These are phyloP conservation scores for Fragum sueziense DNA, from an alignment of 2,888 invertebrate species.

Conservation along the genomic window DNA sequence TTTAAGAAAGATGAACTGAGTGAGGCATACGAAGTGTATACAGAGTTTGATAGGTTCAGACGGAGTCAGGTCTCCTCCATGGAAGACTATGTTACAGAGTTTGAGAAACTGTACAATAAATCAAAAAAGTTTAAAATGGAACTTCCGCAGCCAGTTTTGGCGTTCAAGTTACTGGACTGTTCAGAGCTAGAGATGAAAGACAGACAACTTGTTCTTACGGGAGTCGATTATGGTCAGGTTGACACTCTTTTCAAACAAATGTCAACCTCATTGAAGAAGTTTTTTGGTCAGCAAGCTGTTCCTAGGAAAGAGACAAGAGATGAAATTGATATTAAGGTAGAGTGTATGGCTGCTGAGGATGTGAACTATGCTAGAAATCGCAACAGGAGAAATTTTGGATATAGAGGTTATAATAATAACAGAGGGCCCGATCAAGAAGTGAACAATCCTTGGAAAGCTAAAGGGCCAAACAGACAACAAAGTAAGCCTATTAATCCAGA, in stretches of 20 bases:
- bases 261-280: conserved; percentile 29
- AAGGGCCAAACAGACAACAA: not conserved
- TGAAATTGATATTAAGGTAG: conserved; percentile 28
- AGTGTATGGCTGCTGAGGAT: conserved; percentile 34
- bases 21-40: conserved; percentile 48
- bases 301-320: not conserved
- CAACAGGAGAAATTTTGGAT: not conserved
- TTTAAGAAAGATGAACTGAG: conserved; percentile 47
- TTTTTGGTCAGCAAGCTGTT: conserved; percentile 38
- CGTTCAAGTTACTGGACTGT: conserved; percentile 41
- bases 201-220: conserved; percentile 47
- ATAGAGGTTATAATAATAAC: not conserved
- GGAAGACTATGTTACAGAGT: conserved; percentile 48
- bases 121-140: conserved; percentile 43
- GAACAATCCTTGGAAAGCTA: not conserved
- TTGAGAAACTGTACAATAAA: conserved; percentile 39
- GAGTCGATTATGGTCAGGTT: conserved; percentile 42
- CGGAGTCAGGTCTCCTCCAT: conserved; percentile 15
- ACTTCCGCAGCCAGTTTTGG: conserved; percentile 39
- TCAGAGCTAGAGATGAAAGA: conserved; percentile 41
- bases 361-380: conserved; percentile 36
- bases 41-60: conserved; percentile 46
- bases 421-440: conserved; percentile 12
- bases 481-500: conserved; percentile 38
- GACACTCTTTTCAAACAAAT: conserved; percentile 42